Conservation (phyloP, 2,113 vertebrate genomes). For the Trogon melanurus region DNA sequence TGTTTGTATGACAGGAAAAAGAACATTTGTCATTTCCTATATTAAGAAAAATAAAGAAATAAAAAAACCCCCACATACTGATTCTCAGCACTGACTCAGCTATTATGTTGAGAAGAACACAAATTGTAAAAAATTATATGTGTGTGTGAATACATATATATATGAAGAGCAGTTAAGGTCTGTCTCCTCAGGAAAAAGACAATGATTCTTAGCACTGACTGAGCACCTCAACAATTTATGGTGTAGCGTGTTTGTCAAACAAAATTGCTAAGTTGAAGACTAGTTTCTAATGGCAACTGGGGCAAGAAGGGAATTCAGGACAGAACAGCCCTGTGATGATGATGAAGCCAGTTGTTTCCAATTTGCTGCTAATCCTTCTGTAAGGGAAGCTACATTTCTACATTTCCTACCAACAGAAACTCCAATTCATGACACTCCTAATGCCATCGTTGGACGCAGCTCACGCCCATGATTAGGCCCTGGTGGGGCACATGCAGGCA, state of each 20-base stretch:
- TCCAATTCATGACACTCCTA: background rate
- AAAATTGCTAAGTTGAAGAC: background rate
- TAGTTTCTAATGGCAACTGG: background rate
- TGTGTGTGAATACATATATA: too few relatives aligned
- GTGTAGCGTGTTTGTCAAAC: background rate
- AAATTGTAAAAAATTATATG: too few relatives aligned
- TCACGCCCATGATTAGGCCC: background rate
- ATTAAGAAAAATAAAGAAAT: background rate
- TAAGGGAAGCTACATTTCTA: background rate
- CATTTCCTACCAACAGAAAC: background rate
- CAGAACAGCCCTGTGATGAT: background rate
- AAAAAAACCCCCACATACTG: too few relatives aligned
- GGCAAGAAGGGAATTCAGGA: background rate
- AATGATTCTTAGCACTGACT: background rate
- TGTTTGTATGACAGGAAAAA: background rate
- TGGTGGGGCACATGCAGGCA: background rate
- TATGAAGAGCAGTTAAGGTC: background rate
- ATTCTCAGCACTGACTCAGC: too few relatives aligned
- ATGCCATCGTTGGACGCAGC: fast-evolving
- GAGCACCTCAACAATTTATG: background rate
- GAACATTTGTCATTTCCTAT: background rate
- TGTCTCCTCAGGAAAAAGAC: background rate
- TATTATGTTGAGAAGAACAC: too few relatives aligned
- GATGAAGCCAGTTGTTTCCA: background rate
- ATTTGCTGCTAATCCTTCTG: background rate